Evolutionary conservation across 2,113 vertebrate species (phyloP), one percentile per base, ranked within the genome.

Genomic region (Pipa parva): DNA sequence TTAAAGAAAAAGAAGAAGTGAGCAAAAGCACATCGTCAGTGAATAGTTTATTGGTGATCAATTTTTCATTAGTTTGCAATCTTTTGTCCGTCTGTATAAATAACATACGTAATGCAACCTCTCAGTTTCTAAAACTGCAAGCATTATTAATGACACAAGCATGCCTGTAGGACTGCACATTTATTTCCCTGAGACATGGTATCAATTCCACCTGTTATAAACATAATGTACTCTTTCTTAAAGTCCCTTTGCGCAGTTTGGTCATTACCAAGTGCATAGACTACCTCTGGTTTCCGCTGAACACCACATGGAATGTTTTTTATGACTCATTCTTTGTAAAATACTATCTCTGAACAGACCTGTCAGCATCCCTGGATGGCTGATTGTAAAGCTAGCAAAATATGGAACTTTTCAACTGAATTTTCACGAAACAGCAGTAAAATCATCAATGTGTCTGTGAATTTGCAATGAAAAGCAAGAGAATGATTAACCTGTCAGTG

Each of bases 351-450:
- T 22, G 45, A 64, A 52, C 18, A 45, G 25, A 29, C 12, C 25
- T 64, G 62, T 64, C 62, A 64, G 49, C 62, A 39, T 55, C 62
- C 31, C 37, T 31, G 54, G 39, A 46, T 28, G 27, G 20, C 51
- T 65, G 63, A 56, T 65, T 65, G 54, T 24, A 45, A 28, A 36
- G n/a, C 8, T 45, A 52, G 21, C 24, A 63, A 36, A 27, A 24
- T 55, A 22, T 65, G 36, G 33, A 65, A 26, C 21, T 51, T 17
- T 22, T 37, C n/a, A 17, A 36, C 6, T 15, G 24, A 22, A 45
- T 22, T 37, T 37, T 10, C 48, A 36, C 13, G 52, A 20, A 63
- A 54, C 25, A 15, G 21, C 24, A 22, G 21, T 39, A 15, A 54
- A 54, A 51, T 54, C 37, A 25, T 39, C 36, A 54, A 28, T 6